Base-by-base conservation (phyloP, 92 coral and sea anemone species). In the Plumapathes pennacea region DNA sequence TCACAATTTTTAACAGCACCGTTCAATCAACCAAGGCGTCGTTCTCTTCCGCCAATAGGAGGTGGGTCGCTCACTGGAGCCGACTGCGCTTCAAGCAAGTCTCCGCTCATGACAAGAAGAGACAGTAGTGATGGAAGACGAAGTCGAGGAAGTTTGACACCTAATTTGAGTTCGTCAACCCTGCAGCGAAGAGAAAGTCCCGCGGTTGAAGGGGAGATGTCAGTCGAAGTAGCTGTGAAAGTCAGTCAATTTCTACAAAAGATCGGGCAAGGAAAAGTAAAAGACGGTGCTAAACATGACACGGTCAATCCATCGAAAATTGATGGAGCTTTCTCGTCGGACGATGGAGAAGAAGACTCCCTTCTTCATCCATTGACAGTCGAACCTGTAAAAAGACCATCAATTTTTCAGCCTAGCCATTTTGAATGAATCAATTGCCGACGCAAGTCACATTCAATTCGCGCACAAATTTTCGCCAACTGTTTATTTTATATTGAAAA, bases 11-110 rank as follows among this genome's bases (percentile, higher is more conserved):
- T 87, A 2, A 74, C 66, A 8, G 85, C 95, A 8, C 95, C 95
- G 12, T 65, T 87, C 25, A 69, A 68, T 45, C 95, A 87, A 30
- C 95, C 95, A 3, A 46, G 95, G 33, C 55, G 95, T 20, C 95
- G 82, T 27, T 87, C 95, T 3, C 43, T 87, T 46, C 95, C 95
- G 9, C 95, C 95, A 2, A 76, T 87, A 19, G 76, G 85, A 19
- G 86, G 89, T 0, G 79, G 85, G 36, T 53, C 73, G 31, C 77
- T 87, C 29, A 54, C 77, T 28, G 70, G 46, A 21, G 61, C 50
- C 2, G 95, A 85, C 33, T 37, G 45, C 19, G 18, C 32, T 10
- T 55, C 42, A 18, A 9, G 26, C 5, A 27, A 26, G 10, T 22
- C 40, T 22, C 25, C 46, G 7, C 18, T 45, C 1, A 41, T 54